These are phyloP conservation scores for Pseudomyrmex gracilis DNA, from an alignment of 1,140 invertebrate species.

Conservation along the genomic window DNA sequence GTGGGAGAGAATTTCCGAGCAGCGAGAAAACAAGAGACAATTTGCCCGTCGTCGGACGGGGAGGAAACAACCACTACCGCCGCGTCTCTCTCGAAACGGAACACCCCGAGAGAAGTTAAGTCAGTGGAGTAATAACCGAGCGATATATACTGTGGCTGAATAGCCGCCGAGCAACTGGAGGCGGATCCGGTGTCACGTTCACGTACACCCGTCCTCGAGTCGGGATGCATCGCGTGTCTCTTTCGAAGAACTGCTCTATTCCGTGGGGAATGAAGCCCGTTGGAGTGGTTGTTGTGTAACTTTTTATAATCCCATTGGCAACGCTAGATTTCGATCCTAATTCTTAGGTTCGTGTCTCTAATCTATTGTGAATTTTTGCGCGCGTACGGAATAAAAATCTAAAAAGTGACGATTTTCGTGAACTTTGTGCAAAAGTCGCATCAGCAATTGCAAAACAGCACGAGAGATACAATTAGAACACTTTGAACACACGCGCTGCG, in stretches of 20 bases:
- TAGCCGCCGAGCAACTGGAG: constrained; percentile 70
- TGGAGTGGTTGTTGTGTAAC: not conserved
- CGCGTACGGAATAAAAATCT: too few species aligned
- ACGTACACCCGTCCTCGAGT: constrained; percentile 54
- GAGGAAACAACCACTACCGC: constrained; percentile 12
- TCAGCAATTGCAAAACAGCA: too few species aligned
- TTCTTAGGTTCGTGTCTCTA: too few species aligned
- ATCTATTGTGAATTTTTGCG: too few species aligned
- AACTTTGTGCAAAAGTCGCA: too few species aligned
- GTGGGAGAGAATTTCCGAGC: constrained; percentile 50
- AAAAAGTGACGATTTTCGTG: too few species aligned
- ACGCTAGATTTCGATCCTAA: too few species aligned
- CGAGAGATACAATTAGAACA: too few species aligned
- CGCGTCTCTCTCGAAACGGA: constrained; percentile 46
- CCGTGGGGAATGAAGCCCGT: not conserved
- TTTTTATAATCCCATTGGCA: too few species aligned
- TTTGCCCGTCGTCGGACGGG: constrained; percentile 46
- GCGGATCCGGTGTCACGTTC: constrained; percentile 75
- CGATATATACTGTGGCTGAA: constrained; percentile 56
- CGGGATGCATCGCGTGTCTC: constrained; percentile 68
- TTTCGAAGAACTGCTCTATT: constrained; percentile 23
- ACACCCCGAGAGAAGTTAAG: constrained; percentile 69
- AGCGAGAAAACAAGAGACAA: constrained; percentile 38
- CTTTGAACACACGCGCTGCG: too few species aligned
- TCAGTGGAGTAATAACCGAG: constrained; percentile 70